phyloP scores from a whole-genome alignment of 2,888 invertebrate genomes.

The Acleris holmiana region DNA sequence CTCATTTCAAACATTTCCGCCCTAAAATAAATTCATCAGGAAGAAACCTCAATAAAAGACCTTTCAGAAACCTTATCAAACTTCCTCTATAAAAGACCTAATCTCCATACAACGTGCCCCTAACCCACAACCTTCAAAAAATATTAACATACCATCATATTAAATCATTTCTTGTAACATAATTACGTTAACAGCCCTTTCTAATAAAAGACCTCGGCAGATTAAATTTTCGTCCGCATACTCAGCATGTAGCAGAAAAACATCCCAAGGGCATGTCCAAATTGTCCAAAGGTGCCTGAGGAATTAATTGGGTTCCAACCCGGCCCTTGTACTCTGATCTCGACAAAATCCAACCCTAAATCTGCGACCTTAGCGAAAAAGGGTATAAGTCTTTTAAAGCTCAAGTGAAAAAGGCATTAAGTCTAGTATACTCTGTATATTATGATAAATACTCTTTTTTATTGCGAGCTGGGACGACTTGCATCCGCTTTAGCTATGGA shows the following conservation, averaged over 20 bases:
- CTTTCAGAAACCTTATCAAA: background rate
- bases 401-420: too few species aligned
- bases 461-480: too few species aligned
- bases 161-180: slow-evolving; percentile 24
- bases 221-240: slow-evolving; percentile 57
- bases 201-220: slow-evolving; percentile 45
- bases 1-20: too few species aligned
- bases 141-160: slow-evolving; percentile 22
- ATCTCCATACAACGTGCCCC: background rate
- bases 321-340: slow-evolving; percentile 65
- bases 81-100: background rate
- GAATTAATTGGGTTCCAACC: slow-evolving; percentile 64
- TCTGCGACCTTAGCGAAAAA: too few species aligned
- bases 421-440: too few species aligned
- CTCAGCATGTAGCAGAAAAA: slow-evolving; percentile 52
- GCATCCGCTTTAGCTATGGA: too few species aligned
- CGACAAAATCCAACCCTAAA: slow-evolving; percentile 55
- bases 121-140: slow-evolving; percentile 3
- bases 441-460: too few species aligned
- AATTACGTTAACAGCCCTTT: slow-evolving; percentile 20
- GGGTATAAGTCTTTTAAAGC: too few species aligned
- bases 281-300: slow-evolving; percentile 54
- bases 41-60: too few species aligned
- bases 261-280: slow-evolving; percentile 47
- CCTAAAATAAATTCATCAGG: too few species aligned